Evolutionary conservation across 2,888 invertebrate genomes (phyloP).

Genomic region (Nemoura dubitans): DNA sequence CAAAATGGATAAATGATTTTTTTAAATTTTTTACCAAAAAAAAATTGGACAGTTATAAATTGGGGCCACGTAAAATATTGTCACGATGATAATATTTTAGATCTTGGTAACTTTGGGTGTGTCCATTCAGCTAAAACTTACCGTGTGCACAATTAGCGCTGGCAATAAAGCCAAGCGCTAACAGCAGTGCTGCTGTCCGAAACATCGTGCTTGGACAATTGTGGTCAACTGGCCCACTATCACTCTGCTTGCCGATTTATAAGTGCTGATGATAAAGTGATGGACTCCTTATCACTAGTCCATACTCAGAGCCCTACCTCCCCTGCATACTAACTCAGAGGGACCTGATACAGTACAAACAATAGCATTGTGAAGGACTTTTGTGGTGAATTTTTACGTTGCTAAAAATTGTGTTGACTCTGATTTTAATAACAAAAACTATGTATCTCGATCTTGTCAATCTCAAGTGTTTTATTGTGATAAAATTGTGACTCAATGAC

Average conservation of each 20-base stretch:
- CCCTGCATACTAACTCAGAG: neutral
- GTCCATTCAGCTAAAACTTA: neutral
- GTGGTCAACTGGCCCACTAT: neutral
- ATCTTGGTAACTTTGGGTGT: no score
- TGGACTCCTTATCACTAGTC: neutral
- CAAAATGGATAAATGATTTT: no score
- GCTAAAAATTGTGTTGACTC: neutral
- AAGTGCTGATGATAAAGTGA: neutral
- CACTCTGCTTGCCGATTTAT: neutral
- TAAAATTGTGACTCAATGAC: neutral
- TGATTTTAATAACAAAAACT: neutral
- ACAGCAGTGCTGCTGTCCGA: neutral
- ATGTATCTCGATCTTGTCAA: neutral
- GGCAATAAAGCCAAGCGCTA: neutral
- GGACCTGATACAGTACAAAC: neutral
- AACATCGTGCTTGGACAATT: neutral
- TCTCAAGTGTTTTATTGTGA: neutral
- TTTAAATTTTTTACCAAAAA: no score
- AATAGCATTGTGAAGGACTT: neutral
- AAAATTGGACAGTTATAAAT: no score
- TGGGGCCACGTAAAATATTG: neutral
- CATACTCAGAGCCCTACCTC: neutral
- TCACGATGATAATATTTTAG: no score
- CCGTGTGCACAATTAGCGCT: neutral
- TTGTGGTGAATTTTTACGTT: neutral